These are phyloP conservation scores for Pantherophis guttatus DNA, from an alignment of 2,113 vertebrate genomes.

Conservation along the genomic window DNA sequence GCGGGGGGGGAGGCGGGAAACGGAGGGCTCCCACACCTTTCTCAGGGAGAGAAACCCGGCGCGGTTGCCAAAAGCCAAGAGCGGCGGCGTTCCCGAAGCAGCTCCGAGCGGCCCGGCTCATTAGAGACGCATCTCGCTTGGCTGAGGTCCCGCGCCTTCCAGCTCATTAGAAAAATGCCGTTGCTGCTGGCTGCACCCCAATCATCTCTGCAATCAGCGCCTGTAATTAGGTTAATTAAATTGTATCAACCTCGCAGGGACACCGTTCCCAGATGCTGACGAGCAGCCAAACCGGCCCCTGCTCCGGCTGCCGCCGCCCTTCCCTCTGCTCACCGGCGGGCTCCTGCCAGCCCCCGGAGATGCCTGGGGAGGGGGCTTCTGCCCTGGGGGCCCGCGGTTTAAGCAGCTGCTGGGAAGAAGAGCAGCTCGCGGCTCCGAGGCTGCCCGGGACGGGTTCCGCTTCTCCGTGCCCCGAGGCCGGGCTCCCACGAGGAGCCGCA, in stretches of 20 bases:
- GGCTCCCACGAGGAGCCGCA: not conserved
- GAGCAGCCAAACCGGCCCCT: constrained; percentile 92
- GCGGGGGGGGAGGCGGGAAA: constrained; percentile 54
- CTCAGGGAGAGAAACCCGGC: constrained; percentile 69
- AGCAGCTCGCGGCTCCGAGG: not conserved
- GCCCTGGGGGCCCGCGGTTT: not conserved
- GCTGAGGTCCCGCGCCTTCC: constrained; percentile 93
- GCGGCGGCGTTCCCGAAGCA: constrained; percentile 69
- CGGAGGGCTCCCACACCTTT: constrained; percentile 35
- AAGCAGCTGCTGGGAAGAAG: not conserved
- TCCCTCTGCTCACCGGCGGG: not conserved
- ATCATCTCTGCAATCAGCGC: constrained; percentile 99
- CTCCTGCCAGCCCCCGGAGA: not conserved
- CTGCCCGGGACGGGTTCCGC: not conserved
- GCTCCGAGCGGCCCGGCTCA: constrained; percentile 79
- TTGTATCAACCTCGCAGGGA: constrained; percentile 99
- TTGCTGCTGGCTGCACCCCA: constrained; percentile 92
- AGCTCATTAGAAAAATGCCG: constrained; percentile 91
- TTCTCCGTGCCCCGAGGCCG: not conserved
- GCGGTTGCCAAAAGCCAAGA: constrained; percentile 82
- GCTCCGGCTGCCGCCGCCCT: constrained; percentile 60
- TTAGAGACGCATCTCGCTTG: constrained; percentile 93
- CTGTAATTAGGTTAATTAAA: constrained; percentile 99
- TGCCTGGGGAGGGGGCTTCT: not conserved
- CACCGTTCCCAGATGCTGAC: constrained; percentile 92